Conservation (phyloP, 2,888 invertebrate species). For the Torymus auratus region DNA sequence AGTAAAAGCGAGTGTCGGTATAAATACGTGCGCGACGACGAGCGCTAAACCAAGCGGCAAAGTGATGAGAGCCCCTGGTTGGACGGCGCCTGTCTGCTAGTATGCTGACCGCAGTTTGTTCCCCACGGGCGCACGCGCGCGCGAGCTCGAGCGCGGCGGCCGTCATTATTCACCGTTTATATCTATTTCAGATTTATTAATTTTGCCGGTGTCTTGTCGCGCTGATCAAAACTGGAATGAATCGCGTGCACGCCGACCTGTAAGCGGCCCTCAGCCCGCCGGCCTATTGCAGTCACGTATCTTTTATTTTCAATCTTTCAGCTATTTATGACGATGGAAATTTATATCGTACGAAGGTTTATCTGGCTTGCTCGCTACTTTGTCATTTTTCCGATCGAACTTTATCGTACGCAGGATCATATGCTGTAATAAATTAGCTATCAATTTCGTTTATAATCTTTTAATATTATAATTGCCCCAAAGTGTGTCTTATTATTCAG, state of each 20-base stretch:
- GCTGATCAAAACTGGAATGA: constrained; percentile 24
- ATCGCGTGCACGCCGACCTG: not conserved
- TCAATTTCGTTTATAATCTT: too few species aligned
- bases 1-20: constrained; percentile 34
- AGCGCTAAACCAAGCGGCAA: constrained; percentile 39
- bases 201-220: constrained; percentile 17
- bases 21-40: not conserved
- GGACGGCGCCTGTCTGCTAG: constrained; percentile 74
- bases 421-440: too few species aligned
- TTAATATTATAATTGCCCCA: too few species aligned
- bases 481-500: too few species aligned
- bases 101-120: constrained; percentile 69
- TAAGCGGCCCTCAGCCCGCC: too few species aligned
- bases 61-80: constrained; percentile 71
- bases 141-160: constrained; percentile 55
- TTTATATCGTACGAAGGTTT: too few species aligned
- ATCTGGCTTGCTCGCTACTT: too few species aligned
- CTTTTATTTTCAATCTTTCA: too few species aligned
- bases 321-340: too few species aligned
- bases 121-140: constrained; percentile 51
- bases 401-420: too few species aligned
- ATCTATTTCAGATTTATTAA: constrained; percentile 70
- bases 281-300: too few species aligned
- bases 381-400: too few species aligned
- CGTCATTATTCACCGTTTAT: constrained; percentile 67